Evolutionary conservation across 2,797 vertebrate genomes (phyloP), one percentile per base, ranked within the genome.

Genomic region (Pangasius larnaudii): DNA sequence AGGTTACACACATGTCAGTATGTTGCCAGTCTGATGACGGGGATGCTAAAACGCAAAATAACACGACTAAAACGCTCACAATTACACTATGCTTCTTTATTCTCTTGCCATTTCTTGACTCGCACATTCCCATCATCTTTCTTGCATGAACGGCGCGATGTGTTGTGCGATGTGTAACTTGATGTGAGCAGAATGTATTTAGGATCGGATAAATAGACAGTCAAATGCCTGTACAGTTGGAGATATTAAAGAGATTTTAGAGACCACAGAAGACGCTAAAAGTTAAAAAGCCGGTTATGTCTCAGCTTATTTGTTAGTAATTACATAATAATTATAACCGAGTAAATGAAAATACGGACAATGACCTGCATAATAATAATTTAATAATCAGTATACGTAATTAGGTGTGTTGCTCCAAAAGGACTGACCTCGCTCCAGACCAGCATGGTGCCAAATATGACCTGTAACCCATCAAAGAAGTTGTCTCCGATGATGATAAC

Each of bases 401-500:
- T 39, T 74, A 10, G 36, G 9, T 67, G 22, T 67, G 10, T 78
- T 14, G n/a, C 14, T 39, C 24, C 3, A 83, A 77, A 22, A 56
- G 46, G 65, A 86, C 98, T 95, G 94, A 99, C 98, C 98, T 99
- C 98, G 94, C 98, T 99, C 98, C 98, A 99, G 90, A 99, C 98
- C 97, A 99, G 97, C 98, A 99, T 99, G 96, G 98, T 99, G 93
- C 98, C 98, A 92, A 99, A 99, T 96, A 99, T 99, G 96, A 99
- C 98, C 95, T 99, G 98, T 94, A 99, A 97, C 90, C 98, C 98
- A 86, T 99, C 98, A 92, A 99, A 99, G 96, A 99, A 99, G 96
- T 99, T 99, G 96, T 99, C 98, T 90, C 98, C 98, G 92, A 99
- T 99, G 96, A 99, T 98, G 97, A 99, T 99, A 95, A 99, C 98